Percentiles rank a stretch among this genome's conserved stretches.
phyloP scores from a whole-genome alignment of 2,113 vertebrate species.

The Hystrix cristata region DNA sequence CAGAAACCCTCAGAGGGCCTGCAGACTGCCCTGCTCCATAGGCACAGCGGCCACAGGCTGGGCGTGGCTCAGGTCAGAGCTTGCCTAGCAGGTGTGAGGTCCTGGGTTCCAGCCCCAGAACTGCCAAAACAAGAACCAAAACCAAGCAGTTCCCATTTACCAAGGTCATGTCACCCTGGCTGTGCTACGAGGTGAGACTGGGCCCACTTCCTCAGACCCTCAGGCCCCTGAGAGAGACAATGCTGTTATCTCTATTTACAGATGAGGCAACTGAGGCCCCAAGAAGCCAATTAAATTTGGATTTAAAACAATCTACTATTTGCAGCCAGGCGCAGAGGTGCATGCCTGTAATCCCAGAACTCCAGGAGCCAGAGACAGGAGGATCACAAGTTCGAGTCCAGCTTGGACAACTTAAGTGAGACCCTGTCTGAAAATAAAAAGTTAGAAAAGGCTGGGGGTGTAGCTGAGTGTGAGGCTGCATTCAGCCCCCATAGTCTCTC shows the following conservation, averaged over 20 bases:
- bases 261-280: constrained; percentile 13
- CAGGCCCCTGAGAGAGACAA: neutral
- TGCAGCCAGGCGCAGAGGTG: neutral
- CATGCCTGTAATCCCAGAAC: neutral
- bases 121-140: no score
- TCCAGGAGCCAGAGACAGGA: neutral
- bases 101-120: no score
- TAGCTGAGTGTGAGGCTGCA: neutral
- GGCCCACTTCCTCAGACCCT: neutral
- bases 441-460: neutral
- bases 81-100: no score
- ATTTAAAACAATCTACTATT: neutral
- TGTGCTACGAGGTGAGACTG: neutral
- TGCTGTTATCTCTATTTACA: neutral
- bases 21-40: neutral
- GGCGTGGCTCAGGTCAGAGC: no score
- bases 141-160: neutral
- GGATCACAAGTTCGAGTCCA: neutral
- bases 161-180: rapidly evolving
- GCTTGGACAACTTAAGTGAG: neutral
- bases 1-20: neutral
- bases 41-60: neutral
- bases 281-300: neutral
- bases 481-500: neutral
- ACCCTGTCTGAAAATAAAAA: neutral